Evolutionary conservation across 2,113 vertebrate species (phyloP).

Genomic region (Lasiurus cinereus): DNA sequence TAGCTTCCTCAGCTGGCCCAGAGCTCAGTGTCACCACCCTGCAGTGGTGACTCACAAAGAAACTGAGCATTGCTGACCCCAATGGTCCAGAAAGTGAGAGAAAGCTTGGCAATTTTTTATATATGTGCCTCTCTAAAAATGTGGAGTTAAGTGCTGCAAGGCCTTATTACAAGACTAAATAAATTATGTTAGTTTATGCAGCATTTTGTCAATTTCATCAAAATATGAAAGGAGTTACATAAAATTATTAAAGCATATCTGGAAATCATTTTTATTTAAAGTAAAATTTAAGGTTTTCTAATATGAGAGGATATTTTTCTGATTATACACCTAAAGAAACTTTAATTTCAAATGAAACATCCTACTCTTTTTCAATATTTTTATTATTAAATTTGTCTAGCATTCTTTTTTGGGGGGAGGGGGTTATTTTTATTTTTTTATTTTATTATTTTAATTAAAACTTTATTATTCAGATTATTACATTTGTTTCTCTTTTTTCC

Average conservation of each 20-base stretch:
- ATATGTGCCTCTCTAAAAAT: background rate
- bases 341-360: slow-evolving; percentile 1
- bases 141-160: background rate
- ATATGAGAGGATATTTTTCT: background rate
- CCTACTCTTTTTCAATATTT: background rate
- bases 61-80: background rate
- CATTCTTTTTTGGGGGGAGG: too few relatives aligned
- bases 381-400: background rate
- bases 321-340: background rate
- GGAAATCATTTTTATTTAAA: slow-evolving; percentile 38
- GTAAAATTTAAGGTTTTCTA: background rate
- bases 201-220: background rate
- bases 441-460: too few relatives aligned
- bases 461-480: too few relatives aligned
- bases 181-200: background rate
- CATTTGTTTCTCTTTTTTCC: too few relatives aligned
- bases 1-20: rapidly evolving
- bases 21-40: rapidly evolving
- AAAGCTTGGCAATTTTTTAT: background rate
- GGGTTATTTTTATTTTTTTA: too few relatives aligned
- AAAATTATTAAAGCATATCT: slow-evolving; percentile 3
- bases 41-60: background rate
- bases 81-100: background rate
- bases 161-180: background rate
- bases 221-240: background rate